phyloP scores from a whole-genome alignment of 2,888 invertebrate genomes.

The Pammene fasciana region DNA sequence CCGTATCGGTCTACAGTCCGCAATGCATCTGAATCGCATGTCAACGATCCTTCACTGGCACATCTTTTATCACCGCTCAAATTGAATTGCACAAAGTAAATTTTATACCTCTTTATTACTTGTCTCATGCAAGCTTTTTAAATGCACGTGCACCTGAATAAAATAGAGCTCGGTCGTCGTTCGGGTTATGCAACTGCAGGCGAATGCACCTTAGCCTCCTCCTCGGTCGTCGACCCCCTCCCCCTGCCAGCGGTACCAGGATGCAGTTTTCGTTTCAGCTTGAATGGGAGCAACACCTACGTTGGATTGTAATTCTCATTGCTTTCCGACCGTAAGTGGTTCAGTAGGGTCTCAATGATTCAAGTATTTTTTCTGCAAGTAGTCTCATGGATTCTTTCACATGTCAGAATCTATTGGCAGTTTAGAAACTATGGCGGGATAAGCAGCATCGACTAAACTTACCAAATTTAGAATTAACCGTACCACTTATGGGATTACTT shows the following conservation, averaged over 20 bases:
- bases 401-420: too few species aligned
- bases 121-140: slow-evolving; percentile 45
- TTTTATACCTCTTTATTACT: slow-evolving; percentile 33
- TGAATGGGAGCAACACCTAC: slow-evolving; percentile 66
- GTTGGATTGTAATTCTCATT: slow-evolving; percentile 43
- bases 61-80: slow-evolving; percentile 35
- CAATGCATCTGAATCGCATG: slow-evolving; percentile 32
- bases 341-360: background rate
- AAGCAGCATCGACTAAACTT: too few species aligned
- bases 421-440: too few species aligned
- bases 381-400: too few species aligned
- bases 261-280: slow-evolving; percentile 66
- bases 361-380: background rate
- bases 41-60: slow-evolving; percentile 32
- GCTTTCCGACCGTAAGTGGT: background rate
- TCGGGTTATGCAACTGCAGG: slow-evolving; percentile 67
- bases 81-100: slow-evolving; percentile 29
- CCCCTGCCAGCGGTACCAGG: slow-evolving; percentile 54
- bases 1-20: slow-evolving; percentile 26
- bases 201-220: slow-evolving; percentile 62
- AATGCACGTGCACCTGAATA: slow-evolving; percentile 53
- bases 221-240: slow-evolving; percentile 67
- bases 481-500: too few species aligned
- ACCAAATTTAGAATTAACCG: too few species aligned
- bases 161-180: slow-evolving; percentile 60